Conservation (phyloP, 2,113 vertebrate species). For the Clinocottus analis region DNA sequence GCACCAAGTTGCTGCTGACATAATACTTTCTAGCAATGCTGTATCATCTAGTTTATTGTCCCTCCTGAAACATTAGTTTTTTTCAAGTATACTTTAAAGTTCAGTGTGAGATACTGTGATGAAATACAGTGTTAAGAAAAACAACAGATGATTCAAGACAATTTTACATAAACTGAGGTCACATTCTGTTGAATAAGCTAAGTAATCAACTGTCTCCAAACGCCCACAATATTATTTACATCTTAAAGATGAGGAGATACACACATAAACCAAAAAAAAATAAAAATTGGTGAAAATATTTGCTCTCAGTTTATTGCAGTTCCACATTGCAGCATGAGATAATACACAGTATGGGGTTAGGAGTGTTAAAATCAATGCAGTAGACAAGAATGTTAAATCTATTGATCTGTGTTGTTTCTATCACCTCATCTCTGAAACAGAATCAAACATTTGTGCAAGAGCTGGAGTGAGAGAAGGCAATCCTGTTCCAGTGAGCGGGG, state of each 20-base stretch:
- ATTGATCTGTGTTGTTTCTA: conserved; percentile 51
- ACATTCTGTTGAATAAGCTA: not conserved
- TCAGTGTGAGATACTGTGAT: conserved; percentile 7
- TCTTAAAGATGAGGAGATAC: conserved; percentile 1
- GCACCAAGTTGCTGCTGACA: conserved; percentile 63
- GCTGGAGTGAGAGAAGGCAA: conserved; percentile 39
- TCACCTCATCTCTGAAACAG: conserved; percentile 53
- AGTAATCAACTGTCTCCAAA: not conserved
- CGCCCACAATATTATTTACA: not conserved
- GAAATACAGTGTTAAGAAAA: conserved; percentile 12
- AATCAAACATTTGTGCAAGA: conserved; percentile 45
- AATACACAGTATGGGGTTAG: conserved; percentile 34
- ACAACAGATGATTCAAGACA: conserved; percentile 20
- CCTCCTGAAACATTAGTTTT: conserved; percentile 41
- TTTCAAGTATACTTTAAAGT: conserved; percentile 14
- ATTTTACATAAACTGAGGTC: conserved; percentile 5
- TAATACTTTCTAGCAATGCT: conserved; percentile 47
- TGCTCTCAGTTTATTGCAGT: conserved; percentile 25
- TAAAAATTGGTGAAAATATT: conserved; percentile 5
- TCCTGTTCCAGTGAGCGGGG: conserved; percentile 58
- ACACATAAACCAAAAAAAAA: conserved; percentile 2
- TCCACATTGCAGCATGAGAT: conserved; percentile 8
- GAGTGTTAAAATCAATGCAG: conserved; percentile 35
- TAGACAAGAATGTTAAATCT: conserved; percentile 21
- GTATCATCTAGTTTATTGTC: conserved; percentile 64